These are phyloP conservation scores for Deroplatys truncata DNA, from an alignment of 2,888 invertebrate species.

Conservation along the genomic window DNA sequence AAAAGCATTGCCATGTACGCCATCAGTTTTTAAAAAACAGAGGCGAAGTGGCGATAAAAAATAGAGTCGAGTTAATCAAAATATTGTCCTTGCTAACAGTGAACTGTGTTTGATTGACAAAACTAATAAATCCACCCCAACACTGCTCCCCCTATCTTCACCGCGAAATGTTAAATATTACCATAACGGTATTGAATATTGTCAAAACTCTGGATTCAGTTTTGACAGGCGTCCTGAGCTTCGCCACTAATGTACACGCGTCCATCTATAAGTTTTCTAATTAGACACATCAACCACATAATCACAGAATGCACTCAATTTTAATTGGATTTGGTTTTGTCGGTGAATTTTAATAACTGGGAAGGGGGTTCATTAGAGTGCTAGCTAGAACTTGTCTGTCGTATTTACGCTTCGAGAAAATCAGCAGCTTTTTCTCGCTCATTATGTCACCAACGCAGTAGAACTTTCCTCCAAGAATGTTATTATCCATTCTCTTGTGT, in stretches of 20 bases:
- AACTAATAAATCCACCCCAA: constrained; percentile 2
- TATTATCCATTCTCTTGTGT: constrained; percentile 10
- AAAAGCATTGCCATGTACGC: constrained; percentile 7
- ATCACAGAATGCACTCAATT: constrained; percentile 47
- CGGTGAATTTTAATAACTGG: constrained; percentile 16
- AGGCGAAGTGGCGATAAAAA: not conserved
- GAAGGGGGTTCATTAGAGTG: constrained; percentile 8
- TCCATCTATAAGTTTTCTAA: constrained; percentile 20
- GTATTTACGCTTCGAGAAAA: constrained; percentile 1
- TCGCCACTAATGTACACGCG: not conserved
- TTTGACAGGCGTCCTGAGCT: not conserved
- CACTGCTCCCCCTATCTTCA: not conserved
- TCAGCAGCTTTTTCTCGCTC: not conserved
- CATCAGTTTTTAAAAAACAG: not conserved
- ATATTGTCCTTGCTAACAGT: not conserved
- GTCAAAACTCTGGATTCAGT: not conserved
- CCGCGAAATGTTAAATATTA: constrained; percentile 16
- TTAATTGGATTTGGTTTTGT: constrained; percentile 49
- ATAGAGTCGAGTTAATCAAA: not conserved
- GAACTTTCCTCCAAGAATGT: constrained; percentile 5
- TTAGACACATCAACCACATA: constrained; percentile 20
- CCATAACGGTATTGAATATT: constrained; percentile 21
- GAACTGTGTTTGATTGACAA: constrained; percentile 2
- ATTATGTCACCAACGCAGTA: not conserved
- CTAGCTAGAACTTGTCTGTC: not conserved